Conservation (phyloP, 1,140 invertebrate species). For the Araneus ventricosus region DNA sequence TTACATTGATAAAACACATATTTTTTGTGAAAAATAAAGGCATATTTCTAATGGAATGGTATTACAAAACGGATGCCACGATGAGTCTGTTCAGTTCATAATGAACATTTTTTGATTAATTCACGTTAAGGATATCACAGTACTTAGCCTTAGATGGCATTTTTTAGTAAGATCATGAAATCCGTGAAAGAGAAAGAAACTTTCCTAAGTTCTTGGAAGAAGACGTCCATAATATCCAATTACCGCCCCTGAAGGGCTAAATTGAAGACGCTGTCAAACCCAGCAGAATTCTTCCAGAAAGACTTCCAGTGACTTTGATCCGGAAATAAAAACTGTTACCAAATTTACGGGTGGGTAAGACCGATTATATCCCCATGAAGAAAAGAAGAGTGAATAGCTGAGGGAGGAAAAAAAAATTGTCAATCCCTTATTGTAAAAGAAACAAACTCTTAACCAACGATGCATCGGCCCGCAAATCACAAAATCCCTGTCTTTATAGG, state of each 20-base stretch:
- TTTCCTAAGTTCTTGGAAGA: background rate
- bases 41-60: no score
- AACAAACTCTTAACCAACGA: constrained; percentile 59
- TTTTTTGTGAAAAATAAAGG: no score
- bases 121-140: background rate
- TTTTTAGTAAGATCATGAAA: background rate
- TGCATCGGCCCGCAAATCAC: constrained; percentile 59
- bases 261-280: background rate
- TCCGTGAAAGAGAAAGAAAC: background rate
- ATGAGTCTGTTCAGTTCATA: background rate
- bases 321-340: constrained; percentile 14
- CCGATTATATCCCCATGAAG: constrained; percentile 24
- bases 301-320: background rate
- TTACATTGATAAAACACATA: no score
- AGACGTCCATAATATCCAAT: background rate
- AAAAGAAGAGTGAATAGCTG: background rate
- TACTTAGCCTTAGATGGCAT: background rate
- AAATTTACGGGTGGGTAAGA: constrained; percentile 33
- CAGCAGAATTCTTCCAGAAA: background rate
- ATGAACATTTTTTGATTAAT: background rate
- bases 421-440: background rate
- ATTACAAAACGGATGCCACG: no score
- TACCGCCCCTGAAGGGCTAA: background rate
- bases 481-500: constrained; percentile 54
- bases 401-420: background rate